Evolutionary conservation across 2,888 invertebrate species (phyloP).

Genomic region (Penaeus monodon): DNA sequence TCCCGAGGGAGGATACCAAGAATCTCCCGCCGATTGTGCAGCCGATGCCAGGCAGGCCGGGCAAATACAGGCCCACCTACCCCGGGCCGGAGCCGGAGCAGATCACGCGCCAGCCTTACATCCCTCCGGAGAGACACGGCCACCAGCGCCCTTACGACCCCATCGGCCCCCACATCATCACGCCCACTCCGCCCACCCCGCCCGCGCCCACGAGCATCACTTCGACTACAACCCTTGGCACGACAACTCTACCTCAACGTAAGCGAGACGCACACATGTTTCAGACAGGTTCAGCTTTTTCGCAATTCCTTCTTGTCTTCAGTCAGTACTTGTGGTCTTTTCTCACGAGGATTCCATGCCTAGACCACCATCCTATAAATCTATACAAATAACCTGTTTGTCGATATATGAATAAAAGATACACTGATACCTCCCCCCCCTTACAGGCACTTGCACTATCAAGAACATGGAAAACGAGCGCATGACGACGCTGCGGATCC

Average conservation of each 20-base stretch:
- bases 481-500: conserved; percentile 27
- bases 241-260: conserved; percentile 38
- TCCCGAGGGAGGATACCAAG: neutral
- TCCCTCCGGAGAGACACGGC: conserved; percentile 66
- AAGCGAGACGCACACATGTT: neutral
- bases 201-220: conserved; percentile 32
- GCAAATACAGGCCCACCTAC: neutral
- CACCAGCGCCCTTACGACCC: neutral
- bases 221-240: conserved; percentile 17
- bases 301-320: too few species aligned
- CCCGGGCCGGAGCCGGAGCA: neutral
- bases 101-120: neutral
- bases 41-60: neutral
- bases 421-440: neutral
- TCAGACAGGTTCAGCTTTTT: too few species aligned
- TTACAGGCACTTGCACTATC: conserved; percentile 23
- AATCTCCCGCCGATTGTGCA: neutral
- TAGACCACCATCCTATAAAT: too few species aligned
- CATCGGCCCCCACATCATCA: neutral
- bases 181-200: neutral
- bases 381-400: too few species aligned
- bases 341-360: too few species aligned
- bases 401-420: neutral
- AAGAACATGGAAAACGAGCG: conserved; percentile 15
- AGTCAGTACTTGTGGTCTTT: too few species aligned